These are phyloP conservation scores for Harpegnathos saltator DNA, from an alignment of 1,140 invertebrate genomes.

Conservation along the genomic window DNA sequence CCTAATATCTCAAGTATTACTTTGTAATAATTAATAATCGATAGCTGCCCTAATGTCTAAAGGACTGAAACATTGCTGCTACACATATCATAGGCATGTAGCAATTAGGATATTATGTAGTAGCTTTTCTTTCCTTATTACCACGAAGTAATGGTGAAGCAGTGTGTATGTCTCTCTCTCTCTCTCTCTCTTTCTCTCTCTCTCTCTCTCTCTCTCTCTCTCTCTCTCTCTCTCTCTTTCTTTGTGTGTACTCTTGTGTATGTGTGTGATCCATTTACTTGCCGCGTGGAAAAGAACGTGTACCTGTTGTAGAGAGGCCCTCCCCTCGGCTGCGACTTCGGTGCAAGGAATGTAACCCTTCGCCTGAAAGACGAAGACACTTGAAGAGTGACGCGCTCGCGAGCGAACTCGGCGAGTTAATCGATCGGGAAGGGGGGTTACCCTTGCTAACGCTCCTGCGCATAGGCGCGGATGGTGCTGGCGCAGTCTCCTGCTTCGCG, in stretches of 20 bases:
- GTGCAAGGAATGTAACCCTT: slow-evolving; percentile 84
- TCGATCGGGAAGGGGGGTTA: slow-evolving; percentile 45
- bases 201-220: slow-evolving; percentile 4
- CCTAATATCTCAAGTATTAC: slow-evolving; percentile 74
- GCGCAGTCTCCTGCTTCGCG: slow-evolving; percentile 80
- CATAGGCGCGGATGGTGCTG: slow-evolving; percentile 80
- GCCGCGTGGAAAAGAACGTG: slow-evolving; percentile 79
- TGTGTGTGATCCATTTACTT: slow-evolving; percentile 76
- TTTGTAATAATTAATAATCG: slow-evolving; percentile 81
- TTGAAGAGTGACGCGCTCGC: neutral
- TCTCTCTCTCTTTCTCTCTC: slow-evolving; percentile 1
- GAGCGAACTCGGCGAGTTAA: neutral
- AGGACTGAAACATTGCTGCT: slow-evolving; percentile 82
- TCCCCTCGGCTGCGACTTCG: slow-evolving; percentile 84
- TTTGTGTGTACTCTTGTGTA: neutral
- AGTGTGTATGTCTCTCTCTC: slow-evolving; percentile 7
- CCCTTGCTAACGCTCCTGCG: slow-evolving; percentile 82
- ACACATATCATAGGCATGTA: slow-evolving; percentile 83
- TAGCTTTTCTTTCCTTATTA: slow-evolving; percentile 69
- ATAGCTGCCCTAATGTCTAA: slow-evolving; percentile 82
- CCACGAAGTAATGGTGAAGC: slow-evolving; percentile 73
- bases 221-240: neutral
- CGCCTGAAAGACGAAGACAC: slow-evolving; percentile 73
- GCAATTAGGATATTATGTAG: slow-evolving; percentile 81
- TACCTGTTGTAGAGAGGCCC: slow-evolving; percentile 80